Conservation (phyloP, 2,113 vertebrate species). For the Balaenoptera acutorostrata region DNA sequence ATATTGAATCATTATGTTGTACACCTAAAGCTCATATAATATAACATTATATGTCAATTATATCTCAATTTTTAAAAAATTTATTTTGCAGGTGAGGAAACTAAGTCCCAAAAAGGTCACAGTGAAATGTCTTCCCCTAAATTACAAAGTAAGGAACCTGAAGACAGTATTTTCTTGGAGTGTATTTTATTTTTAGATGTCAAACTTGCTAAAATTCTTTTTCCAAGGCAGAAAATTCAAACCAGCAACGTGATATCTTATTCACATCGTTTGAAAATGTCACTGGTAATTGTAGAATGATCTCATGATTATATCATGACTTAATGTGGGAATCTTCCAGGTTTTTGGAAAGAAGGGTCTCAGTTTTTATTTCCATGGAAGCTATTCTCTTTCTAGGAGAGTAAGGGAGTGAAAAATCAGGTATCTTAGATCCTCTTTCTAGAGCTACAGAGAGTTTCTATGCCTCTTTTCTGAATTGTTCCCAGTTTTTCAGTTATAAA, state of each 20-base stretch:
- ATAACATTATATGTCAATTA: background rate
- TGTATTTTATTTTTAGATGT: constrained; percentile 38
- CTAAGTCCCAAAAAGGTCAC: background rate
- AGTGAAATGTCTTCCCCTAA: constrained; percentile 10
- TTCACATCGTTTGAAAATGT: constrained; percentile 1
- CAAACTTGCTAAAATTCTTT: background rate
- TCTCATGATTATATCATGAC: background rate
- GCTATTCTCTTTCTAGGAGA: background rate
- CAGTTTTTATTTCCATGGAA: background rate
- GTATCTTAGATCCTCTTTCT: background rate
- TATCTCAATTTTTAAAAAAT: background rate
- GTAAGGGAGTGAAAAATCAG: background rate
- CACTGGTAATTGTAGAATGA: background rate
- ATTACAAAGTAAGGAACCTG: background rate
- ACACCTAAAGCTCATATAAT: background rate
- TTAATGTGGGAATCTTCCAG: background rate
- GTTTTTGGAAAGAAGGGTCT: background rate
- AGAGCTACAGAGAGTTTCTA: background rate
- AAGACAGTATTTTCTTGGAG: background rate
- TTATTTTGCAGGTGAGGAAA: background rate
- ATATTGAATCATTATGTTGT: background rate
- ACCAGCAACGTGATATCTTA: background rate
- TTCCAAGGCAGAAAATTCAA: background rate
- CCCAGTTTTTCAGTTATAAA: constrained; percentile 8
- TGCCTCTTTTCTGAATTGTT: constrained; percentile 19